phyloP scores from a whole-genome alignment of 2,113 vertebrate species.

The Hydrochoerus hydrochaeris region DNA sequence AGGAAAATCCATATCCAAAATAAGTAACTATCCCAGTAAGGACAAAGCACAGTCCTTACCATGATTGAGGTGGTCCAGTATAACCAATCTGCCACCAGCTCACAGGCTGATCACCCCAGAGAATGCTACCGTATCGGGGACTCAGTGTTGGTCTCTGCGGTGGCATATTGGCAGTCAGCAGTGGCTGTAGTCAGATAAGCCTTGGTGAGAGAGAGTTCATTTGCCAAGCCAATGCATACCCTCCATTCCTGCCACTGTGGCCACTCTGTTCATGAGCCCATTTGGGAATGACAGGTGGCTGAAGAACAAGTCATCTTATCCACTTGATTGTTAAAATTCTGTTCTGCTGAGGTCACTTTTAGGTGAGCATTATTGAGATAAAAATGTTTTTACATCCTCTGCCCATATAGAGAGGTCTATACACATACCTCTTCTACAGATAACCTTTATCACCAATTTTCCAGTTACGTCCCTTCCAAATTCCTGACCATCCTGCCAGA shows the following conservation, averaged over 20 bases:
- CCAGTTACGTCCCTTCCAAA: neutral
- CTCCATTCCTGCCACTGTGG: neutral
- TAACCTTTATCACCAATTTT: neutral
- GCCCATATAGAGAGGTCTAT: neutral
- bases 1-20: neutral
- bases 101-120: neutral
- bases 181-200: neutral
- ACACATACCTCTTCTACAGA: neutral
- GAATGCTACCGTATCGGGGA: neutral
- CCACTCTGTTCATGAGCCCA: neutral
- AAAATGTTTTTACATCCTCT: neutral
- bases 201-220: neutral
- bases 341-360: neutral
- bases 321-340: neutral
- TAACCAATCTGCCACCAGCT: neutral
- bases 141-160: neutral
- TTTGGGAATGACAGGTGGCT: neutral
- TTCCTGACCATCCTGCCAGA: neutral
- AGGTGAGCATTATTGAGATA: neutral
- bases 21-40: neutral
- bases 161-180: neutral
- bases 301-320: neutral
- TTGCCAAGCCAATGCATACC: neutral
- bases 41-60: neutral
- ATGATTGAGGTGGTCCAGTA: neutral